These are phyloP conservation scores for Chelon auratus DNA, from an alignment of 2,797 vertebrate species.

Conservation along the genomic window DNA sequence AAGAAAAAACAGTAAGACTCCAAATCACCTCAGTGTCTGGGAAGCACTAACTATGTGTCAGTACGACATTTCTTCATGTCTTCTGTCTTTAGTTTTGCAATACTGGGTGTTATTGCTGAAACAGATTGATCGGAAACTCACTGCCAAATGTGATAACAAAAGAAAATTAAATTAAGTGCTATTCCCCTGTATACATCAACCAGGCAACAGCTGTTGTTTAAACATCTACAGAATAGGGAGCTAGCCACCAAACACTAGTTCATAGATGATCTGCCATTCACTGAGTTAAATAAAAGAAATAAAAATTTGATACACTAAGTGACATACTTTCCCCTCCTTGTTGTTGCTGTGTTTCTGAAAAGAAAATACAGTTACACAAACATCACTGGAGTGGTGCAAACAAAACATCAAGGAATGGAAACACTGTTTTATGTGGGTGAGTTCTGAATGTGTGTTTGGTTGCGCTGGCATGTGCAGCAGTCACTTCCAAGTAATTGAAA, in stretches of 20 bases:
- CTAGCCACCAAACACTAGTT: conserved; percentile 59
- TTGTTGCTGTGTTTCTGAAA: conserved; percentile 88
- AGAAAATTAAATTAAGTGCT: conserved; percentile 65
- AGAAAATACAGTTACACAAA: conserved; percentile 85
- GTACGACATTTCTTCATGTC: conserved; percentile 35
- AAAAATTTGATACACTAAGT: conserved; percentile 79
- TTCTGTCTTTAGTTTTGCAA: conserved; percentile 17
- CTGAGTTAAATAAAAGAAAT: conserved; percentile 65
- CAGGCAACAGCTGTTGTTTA: conserved; percentile 42
- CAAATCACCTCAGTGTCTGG: neutral
- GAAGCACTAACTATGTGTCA: conserved; percentile 23
- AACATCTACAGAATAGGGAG: conserved; percentile 52
- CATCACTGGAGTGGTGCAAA: conserved; percentile 74
- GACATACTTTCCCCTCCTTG: conserved; percentile 88
- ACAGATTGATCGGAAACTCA: conserved; percentile 8
- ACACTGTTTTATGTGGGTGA: conserved; percentile 45
- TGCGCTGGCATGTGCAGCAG: conserved; percentile 28
- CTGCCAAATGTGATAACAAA: conserved; percentile 29
- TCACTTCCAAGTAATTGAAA: conserved; percentile 46
- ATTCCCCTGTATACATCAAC: conserved; percentile 61
- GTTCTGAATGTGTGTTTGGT: conserved; percentile 19
- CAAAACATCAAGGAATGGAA: conserved; percentile 69
- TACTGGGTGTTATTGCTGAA: conserved; percentile 1
- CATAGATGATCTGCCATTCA: conserved; percentile 66
- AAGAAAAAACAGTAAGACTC: neutral